A percentile compares a stretch with the other conserved stretches of the same genome.
These are phyloP conservation scores for Pangasius sanitwongsei DNA, from an alignment of 2,797 vertebrate genomes.

Conservation along the genomic window DNA sequence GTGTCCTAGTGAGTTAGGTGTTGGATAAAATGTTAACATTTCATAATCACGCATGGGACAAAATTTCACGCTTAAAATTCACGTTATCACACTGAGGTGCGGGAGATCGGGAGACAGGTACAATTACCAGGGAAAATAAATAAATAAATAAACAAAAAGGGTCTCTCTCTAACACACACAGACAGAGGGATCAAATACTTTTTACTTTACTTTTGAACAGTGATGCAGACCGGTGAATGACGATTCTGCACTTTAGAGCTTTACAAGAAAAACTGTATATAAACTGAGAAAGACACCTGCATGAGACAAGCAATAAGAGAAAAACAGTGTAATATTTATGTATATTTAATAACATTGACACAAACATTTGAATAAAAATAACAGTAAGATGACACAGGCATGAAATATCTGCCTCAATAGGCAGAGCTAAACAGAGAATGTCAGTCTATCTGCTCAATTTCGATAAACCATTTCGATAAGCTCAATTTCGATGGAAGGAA, in stretches of 20 bases:
- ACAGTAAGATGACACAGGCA: neutral
- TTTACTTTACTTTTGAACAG: neutral
- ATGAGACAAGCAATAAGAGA: too few relatives aligned
- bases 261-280: too few relatives aligned
- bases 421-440: neutral
- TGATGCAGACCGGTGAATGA: too few relatives aligned
- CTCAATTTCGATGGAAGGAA: neutral
- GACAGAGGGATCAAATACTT: too few relatives aligned
- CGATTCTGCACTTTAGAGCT: too few relatives aligned
- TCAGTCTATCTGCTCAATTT: neutral
- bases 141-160: too few relatives aligned
- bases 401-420: neutral
- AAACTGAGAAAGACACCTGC: too few relatives aligned
- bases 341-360: neutral
- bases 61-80: neutral
- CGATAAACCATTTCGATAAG: neutral
- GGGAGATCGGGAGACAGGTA: neutral
- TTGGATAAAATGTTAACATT: neutral
- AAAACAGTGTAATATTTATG: neutral
- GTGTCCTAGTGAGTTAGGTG: neutral
- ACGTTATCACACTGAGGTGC: neutral
- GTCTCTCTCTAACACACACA: neutral
- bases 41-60: neutral
- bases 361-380: neutral
- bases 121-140: too few relatives aligned